Base-by-base conservation (phyloP, 2,113 vertebrate genomes). In the Sinocyclocheilus grahami region DNA sequence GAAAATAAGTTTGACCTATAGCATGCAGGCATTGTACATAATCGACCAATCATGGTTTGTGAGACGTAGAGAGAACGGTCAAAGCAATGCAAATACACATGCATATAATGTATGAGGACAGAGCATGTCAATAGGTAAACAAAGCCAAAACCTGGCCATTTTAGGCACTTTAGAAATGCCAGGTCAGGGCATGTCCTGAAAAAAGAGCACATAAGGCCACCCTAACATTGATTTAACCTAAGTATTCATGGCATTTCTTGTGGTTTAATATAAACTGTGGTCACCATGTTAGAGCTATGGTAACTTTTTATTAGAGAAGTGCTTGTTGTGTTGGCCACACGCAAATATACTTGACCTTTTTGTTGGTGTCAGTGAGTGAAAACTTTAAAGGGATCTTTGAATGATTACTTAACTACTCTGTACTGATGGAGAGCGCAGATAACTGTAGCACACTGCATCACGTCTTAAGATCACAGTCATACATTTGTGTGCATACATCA, bases 391-490 rank as follows among this genome's bases (percentile, higher is more conserved):
- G 37, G 10, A 42, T 46, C 6, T 63, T 63, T 63, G 37, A 80
- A 39, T 79, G 53, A 79, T 79, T 60, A 60, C 30, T 60, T 60
- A 62, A 60, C 33, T 9, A 46, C 42, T 12, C 42, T 80, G 78
- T 80, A 18, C 78, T 63, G 78, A 63, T 80, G 58, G 37, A n/a
- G 3, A 63, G 1, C 0, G 3, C 12, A 42, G 78, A 80, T 80
- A 39, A 80, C 13, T 1, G 37, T n/a, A 16, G 58, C 33, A 42
- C 78, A 39, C 20, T 79, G 78, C 37, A 80, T 80, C 55, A 80
- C 78, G 63, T 80, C 55, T 80, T 80, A 80, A 80, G 78, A 80
- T 62, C 33, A n/a, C 78, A 80, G 78, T 80, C 78, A 80, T 37
- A 42, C 30, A 62, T 14, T 53, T 60, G 7, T 78, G 77, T 79